Evolutionary conservation across 2,797 vertebrate species (phyloP).

Genomic region (Capromys pilorides): DNA sequence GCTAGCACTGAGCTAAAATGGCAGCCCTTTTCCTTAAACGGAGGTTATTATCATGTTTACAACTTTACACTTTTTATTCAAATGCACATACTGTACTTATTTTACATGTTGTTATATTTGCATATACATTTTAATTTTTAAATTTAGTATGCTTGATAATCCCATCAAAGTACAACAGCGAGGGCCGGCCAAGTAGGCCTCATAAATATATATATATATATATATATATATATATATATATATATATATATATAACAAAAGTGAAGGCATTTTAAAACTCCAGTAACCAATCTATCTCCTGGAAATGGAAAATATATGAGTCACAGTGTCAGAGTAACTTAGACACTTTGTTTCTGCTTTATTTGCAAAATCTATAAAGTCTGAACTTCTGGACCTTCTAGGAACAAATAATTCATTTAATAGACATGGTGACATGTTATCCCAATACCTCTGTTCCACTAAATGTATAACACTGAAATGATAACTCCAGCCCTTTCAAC

Average conservation of each 20-base stretch:
- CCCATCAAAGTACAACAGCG: not conserved
- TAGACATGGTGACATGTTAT: not conserved
- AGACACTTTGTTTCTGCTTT: not conserved
- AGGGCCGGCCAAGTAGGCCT: not conserved
- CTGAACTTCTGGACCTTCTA: not conserved
- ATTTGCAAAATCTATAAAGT: not conserved
- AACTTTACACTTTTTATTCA: not conserved
- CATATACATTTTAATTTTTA: not conserved
- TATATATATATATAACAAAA: too few species aligned
- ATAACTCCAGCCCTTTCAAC: rapidly evolving
- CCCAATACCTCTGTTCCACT: not conserved
- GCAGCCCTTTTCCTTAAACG: not conserved
- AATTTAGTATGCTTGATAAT: not conserved
- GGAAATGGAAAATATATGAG: not conserved
- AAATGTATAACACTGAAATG: not conserved
- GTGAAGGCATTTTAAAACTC: not conserved
- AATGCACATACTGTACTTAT: not conserved
- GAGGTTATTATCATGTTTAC: not conserved
- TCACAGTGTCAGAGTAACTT: not conserved
- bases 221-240: too few species aligned
- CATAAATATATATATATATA: too few species aligned
- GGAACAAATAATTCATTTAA: not conserved
- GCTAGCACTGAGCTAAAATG: not conserved
- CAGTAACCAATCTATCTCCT: not conserved
- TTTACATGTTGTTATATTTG: not conserved